Evolutionary conservation across 2,888 invertebrate genomes (phyloP).

Genomic region (Acrobasis suavella): DNA sequence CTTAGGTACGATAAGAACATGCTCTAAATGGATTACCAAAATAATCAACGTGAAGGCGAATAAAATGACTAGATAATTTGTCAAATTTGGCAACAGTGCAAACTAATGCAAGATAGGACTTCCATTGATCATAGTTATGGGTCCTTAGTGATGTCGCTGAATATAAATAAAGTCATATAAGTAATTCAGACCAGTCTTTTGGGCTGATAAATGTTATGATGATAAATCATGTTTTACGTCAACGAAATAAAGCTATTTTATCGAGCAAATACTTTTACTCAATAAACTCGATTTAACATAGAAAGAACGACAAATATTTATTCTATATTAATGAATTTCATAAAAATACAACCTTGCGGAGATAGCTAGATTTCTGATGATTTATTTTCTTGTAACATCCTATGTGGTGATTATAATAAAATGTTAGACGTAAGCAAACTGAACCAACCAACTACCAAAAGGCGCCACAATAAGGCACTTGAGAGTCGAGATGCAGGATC

Average conservation of each 20-base stretch:
- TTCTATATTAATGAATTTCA: background rate
- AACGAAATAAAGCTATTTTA: constrained; percentile 35
- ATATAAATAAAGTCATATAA: background rate
- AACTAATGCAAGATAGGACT: background rate
- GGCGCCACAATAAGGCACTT: constrained; percentile 67
- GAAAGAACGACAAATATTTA: constrained; percentile 7
- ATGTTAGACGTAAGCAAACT: background rate
- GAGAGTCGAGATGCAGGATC: constrained; percentile 69
- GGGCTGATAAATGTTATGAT: constrained; percentile 51
- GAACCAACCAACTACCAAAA: constrained; percentile 39
- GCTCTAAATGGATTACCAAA: too few species aligned
- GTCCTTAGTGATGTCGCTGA: background rate
- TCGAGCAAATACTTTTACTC: constrained; percentile 30
- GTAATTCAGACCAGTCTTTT: constrained; percentile 34
- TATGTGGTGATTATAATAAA: constrained; percentile 23
- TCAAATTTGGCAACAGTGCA: constrained; percentile 8
- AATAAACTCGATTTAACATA: constrained; percentile 27
- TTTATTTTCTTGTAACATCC: constrained; percentile 21
- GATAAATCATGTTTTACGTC: constrained; percentile 43
- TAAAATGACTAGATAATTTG: constrained; percentile 6
- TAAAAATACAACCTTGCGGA: background rate
- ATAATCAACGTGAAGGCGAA: too few species aligned
- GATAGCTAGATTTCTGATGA: constrained; percentile 20
- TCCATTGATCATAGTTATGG: background rate
- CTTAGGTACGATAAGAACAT: too few species aligned